phyloP scores from a whole-genome alignment of 2,113 vertebrate genomes.

The Podiceps cristatus region DNA sequence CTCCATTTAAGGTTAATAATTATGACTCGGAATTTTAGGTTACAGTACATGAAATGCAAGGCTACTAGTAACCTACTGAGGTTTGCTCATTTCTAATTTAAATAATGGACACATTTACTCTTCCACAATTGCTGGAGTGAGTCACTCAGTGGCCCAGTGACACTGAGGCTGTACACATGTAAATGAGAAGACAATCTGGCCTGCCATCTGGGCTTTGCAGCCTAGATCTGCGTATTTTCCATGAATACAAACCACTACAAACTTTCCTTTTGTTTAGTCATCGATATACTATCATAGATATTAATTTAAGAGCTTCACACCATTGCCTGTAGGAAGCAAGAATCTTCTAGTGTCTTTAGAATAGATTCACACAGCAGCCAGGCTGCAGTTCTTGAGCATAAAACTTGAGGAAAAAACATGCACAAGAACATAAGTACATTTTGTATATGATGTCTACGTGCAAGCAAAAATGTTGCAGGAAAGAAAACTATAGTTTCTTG shows the following conservation, averaged over 20 bases:
- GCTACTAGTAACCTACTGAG: background rate
- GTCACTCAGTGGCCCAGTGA: background rate
- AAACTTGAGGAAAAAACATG: background rate
- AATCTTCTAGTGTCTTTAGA: background rate
- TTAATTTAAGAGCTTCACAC: background rate
- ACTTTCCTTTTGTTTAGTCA: background rate
- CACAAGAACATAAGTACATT: background rate
- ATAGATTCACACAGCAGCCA: background rate
- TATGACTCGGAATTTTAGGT: background rate
- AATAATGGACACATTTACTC: background rate
- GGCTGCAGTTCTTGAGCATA: background rate
- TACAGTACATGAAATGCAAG: background rate
- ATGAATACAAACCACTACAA: background rate
- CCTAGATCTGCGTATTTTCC: background rate
- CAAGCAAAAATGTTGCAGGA: background rate
- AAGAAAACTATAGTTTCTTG: background rate
- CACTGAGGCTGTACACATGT: background rate
- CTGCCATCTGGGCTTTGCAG: background rate
- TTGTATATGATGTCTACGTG: background rate
- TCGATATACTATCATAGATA: background rate
- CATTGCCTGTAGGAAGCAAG: background rate
- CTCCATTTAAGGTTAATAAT: background rate
- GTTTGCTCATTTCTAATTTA: background rate
- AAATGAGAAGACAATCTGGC: background rate
- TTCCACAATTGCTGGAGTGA: background rate